Percentiles rank a stretch among this genome's conserved stretches.
phyloP scores from a whole-genome alignment of 2,113 vertebrate species.

The Hipposideros armiger region DNA sequence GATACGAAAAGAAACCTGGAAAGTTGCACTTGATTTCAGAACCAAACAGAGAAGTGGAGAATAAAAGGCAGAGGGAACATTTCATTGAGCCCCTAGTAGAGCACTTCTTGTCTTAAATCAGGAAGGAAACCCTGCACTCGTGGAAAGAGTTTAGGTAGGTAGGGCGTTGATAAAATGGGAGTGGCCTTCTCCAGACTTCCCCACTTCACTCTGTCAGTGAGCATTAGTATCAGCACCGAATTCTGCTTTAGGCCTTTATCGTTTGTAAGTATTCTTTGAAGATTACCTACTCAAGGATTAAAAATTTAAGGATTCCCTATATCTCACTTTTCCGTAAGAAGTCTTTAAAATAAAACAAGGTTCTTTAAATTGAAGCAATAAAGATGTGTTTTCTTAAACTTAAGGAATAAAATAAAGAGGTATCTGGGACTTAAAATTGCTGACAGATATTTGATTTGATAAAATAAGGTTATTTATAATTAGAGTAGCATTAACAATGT shows the following conservation, averaged over 20 bases:
- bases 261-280: conserved; percentile 20
- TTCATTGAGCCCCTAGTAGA: not conserved
- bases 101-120: not conserved
- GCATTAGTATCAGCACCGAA: too few species aligned
- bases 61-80: not conserved
- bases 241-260: not conserved
- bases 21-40: not conserved
- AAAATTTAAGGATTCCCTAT: not conserved
- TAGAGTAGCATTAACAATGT: conserved; percentile 78
- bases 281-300: not conserved
- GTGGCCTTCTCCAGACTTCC: not conserved
- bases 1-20: not conserved
- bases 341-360: conserved; percentile 6
- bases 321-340: not conserved
- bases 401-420: not conserved
- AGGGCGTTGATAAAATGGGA: not conserved
- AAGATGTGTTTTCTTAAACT: not conserved
- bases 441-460: conserved; percentile 80
- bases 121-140: not conserved
- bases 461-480: conserved; percentile 84
- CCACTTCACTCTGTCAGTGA: not conserved
- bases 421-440: conserved; percentile 36
- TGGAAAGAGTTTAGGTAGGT: not conserved
- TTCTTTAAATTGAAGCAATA: conserved; percentile 12
- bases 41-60: not conserved